Base-by-base conservation (phyloP, 2,888 invertebrate species). In the Catocala sponsa region DNA sequence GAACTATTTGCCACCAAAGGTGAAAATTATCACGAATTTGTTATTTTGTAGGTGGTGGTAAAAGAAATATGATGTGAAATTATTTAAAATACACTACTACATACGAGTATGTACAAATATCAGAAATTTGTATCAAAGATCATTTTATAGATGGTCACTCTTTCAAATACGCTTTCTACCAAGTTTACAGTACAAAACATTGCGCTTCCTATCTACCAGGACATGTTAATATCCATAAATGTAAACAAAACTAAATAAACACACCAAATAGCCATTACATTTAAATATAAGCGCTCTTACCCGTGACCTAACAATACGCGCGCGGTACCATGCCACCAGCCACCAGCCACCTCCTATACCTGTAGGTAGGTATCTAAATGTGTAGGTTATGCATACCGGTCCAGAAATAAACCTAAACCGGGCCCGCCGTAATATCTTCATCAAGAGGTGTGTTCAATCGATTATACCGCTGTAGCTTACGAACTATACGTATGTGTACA, bases 361-460 rank as follows among this genome's bases (percentile, higher is more conserved):
- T 68, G 63, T 65, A 72, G 64, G 67, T 68, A 74, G 57, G 63
- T 51, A 69, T 59, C 63, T 68, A 60, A 74, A 68, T 68, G 70
- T 75, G 72, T 73, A 75, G 70, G 78, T 73, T 79, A 76, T 79
- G 72, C 76, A 76, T 75, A 74, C 82, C 81, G 84, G 76, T 87
- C 85, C 89, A 90, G 87, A 89, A 91, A 91, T 91, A 91, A 89
- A 86, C 86, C 82, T 78, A 74, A 84, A 88, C 88, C 88, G 85
- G 82, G 88, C 83, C 85, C 80, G 79, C 75, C 74, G 85, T 89
- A 91, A 92, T 91, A 91, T 91, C 92, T 92, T 92, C 90, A 92
- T 93, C 90, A 88, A 90, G 91, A 91, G 91, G 91, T 91, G 91
- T 91, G 90, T 87, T 89, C 90, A 85, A 91, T 91, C 92, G 91